Evolutionary conservation across 92 coral and sea anemone genomes (phyloP).

Genomic region (Scolanthus callimorphus): DNA sequence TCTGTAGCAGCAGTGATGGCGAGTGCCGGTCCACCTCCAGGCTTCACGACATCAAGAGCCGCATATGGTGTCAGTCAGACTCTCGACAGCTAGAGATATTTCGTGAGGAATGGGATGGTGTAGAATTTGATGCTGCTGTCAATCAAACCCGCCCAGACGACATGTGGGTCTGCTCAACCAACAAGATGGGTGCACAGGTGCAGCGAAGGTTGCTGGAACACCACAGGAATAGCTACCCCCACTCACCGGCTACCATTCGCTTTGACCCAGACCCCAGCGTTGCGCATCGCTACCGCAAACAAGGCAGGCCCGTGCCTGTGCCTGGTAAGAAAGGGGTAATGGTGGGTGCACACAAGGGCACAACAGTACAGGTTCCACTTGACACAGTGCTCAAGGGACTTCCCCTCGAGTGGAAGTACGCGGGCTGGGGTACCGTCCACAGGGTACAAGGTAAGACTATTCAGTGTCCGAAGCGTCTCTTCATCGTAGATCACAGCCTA

Average conservation of each 20-base stretch:
- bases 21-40: not conserved
- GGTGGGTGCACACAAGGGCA: not conserved
- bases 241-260: too few species aligned
- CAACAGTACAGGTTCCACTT: constrained; percentile 16
- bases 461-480: constrained; percentile 11
- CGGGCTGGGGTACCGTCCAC: constrained; percentile 31
- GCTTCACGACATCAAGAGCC: constrained; percentile 9
- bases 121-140: constrained; percentile 15
- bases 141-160: constrained; percentile 6
- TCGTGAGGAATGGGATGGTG: constrained; percentile 12
- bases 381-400: constrained; percentile 4
- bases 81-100: constrained; percentile 10
- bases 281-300: constrained; percentile 17
- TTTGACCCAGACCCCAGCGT: constrained; percentile 27
- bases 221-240: constrained; percentile 13
- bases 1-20: not conserved
- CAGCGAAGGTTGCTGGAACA: constrained; percentile 17
- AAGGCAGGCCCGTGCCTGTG: constrained; percentile 12
- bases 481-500: constrained; percentile 30
- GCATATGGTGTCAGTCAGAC: constrained; percentile 16
- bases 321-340: not conserved
- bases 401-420: constrained; percentile 31
- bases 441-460: constrained; percentile 11
- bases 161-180: constrained; percentile 23
- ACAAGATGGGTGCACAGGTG: constrained; percentile 17